phyloP scores from a whole-genome alignment of 2,888 invertebrate species.

The Nephrotoma appendiculata region DNA sequence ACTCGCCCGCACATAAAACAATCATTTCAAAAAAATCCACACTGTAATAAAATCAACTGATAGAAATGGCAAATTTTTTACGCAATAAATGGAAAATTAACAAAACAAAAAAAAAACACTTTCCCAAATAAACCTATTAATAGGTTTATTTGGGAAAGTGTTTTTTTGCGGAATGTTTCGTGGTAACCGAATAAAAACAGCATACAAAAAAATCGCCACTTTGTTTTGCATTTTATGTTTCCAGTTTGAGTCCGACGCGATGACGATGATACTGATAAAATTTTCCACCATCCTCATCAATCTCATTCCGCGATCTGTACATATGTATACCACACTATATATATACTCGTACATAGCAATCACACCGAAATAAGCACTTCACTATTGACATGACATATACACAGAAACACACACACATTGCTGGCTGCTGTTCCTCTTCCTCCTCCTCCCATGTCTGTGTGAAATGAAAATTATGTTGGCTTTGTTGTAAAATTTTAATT shows the following conservation, averaged over 20 bases:
- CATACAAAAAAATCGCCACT: not conserved
- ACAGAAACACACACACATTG: not conserved
- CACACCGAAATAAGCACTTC: not conserved
- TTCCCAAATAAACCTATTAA: slow-evolving; percentile 1
- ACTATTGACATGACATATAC: not conserved
- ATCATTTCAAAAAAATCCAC: not conserved
- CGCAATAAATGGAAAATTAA: not conserved
- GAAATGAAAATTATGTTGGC: not conserved
- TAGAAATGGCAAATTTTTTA: not conserved
- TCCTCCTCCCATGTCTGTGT: not conserved
- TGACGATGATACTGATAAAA: not conserved
- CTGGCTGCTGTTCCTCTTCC: too few species aligned
- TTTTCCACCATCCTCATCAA: not conserved
- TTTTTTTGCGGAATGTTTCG: slow-evolving; percentile 5
- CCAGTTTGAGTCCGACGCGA: not conserved
- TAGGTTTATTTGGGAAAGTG: too few species aligned
- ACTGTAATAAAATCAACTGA: not conserved
- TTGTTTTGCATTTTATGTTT: not conserved
- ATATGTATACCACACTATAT: not conserved
- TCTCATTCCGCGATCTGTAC: not conserved
- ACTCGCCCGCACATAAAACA: not conserved
- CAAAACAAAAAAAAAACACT: not conserved
- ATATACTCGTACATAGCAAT: not conserved
- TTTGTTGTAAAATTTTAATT: not conserved
- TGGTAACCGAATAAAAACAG: not conserved